Conservation (phyloP, 2,113 vertebrate species). For the Oreochromis spilurus region DNA sequence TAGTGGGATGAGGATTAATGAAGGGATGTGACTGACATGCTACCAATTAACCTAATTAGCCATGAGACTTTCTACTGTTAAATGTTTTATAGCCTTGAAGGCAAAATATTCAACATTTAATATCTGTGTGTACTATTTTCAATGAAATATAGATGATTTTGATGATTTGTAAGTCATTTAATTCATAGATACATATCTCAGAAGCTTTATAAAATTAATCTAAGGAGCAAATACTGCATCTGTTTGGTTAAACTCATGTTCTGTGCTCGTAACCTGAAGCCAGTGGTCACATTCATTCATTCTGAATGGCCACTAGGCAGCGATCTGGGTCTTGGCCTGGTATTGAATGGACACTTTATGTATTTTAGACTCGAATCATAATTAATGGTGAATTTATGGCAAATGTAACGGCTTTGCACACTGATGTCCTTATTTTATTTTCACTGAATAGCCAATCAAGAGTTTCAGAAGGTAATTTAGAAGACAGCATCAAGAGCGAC, state of each 20-base stretch:
- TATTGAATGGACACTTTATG: background rate
- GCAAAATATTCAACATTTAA: background rate
- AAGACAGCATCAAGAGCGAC: background rate
- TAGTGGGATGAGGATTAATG: background rate
- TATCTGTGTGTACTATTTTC: background rate
- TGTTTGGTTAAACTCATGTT: background rate
- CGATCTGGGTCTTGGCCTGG: background rate
- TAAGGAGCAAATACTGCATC: background rate
- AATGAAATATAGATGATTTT: background rate
- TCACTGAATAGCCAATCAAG: constrained; percentile 42
- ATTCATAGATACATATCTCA: background rate
- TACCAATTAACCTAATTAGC: background rate
- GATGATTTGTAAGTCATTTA: background rate
- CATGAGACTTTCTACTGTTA: background rate
- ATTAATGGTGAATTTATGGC: background rate
- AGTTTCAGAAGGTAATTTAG: constrained; percentile 42
- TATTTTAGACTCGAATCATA: background rate
- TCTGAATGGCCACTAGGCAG: background rate
- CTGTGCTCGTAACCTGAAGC: background rate
- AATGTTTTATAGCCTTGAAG: background rate
- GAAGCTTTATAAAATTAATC: background rate
- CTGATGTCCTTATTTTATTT: constrained; percentile 19
- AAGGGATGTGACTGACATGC: background rate
- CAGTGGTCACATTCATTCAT: background rate
- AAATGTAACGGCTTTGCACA: background rate